Evolutionary conservation across 2,888 invertebrate genomes (phyloP).

Genomic region (Mesoligia furuncula): DNA sequence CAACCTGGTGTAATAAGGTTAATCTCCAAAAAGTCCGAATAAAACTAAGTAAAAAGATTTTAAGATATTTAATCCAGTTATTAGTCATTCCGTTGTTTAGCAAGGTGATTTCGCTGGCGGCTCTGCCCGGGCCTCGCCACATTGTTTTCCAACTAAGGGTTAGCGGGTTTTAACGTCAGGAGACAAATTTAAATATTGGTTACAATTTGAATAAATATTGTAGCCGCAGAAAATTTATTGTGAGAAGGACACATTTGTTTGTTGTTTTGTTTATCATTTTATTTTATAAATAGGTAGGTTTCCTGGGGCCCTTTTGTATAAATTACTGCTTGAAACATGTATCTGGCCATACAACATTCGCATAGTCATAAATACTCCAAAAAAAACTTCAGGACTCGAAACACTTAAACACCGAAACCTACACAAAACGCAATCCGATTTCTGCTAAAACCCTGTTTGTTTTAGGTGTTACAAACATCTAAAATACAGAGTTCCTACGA

Average conservation of each 20-base stretch:
- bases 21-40: slow-evolving; percentile 75
- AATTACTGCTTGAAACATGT: slow-evolving; percentile 20
- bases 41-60: slow-evolving; percentile 78
- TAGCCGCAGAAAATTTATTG: slow-evolving; percentile 49
- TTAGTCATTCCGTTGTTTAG: slow-evolving; percentile 75
- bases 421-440: neutral
- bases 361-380: slow-evolving; percentile 3
- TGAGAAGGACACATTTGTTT: slow-evolving; percentile 47
- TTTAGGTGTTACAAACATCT: neutral
- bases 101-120: slow-evolving; percentile 63
- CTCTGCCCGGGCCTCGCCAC: slow-evolving; percentile 59
- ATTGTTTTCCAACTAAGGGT: slow-evolving; percentile 70
- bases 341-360: neutral
- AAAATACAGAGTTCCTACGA: slow-evolving; percentile 1
- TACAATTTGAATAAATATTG: slow-evolving; percentile 63
- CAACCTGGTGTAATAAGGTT: slow-evolving; percentile 73
- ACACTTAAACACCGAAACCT: too few relatives aligned
- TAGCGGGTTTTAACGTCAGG: slow-evolving; percentile 66
- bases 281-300: slow-evolving; percentile 26
- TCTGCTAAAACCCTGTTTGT: neutral
- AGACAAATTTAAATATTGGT: slow-evolving; percentile 66
- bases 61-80: slow-evolving; percentile 77
- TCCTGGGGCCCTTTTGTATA: slow-evolving; percentile 10
- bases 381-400: neutral
- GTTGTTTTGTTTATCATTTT: slow-evolving; percentile 46